Percentiles rank a stretch among this genome's conserved stretches.
Conservation (phyloP, 2,797 vertebrate genomes). For the Scolopax bukidnonensis region DNA sequence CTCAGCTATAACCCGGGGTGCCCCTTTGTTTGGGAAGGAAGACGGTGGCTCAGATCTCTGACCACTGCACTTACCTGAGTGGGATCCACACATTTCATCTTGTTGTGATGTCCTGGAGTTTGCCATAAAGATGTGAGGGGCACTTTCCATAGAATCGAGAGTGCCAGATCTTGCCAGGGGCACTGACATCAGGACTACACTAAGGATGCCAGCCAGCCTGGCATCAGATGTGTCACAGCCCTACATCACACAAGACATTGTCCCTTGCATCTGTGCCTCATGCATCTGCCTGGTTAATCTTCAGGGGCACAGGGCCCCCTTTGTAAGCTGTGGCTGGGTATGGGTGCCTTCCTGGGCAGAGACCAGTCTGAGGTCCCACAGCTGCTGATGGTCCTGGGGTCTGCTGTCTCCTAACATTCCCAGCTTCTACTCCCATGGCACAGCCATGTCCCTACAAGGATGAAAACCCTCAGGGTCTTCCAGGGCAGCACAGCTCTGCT, state of each 20-base stretch:
- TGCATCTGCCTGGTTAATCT: neutral
- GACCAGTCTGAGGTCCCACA: neutral
- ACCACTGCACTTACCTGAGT: neutral
- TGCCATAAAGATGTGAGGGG: neutral
- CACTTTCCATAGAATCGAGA: neutral
- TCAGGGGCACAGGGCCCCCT: neutral
- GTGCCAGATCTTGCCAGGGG: neutral
- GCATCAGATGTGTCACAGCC: neutral
- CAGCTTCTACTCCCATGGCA: neutral
- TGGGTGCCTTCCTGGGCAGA: neutral
- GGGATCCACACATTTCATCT: fast-evolving
- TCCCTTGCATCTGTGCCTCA: neutral
- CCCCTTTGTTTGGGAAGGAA: neutral
- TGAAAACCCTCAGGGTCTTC: neutral
- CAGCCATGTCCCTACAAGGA: neutral
- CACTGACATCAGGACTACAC: neutral
- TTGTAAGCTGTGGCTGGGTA: neutral
- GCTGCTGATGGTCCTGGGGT: neutral
- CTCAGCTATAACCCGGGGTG: neutral
- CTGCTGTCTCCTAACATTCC: neutral
- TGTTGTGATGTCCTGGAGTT: neutral
- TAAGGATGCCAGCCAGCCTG: neutral
- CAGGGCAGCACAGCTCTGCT: neutral
- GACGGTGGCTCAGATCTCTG: neutral
- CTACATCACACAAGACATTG: neutral